phyloP scores from a whole-genome alignment of 2,113 vertebrate species.

The Zeus faber region DNA sequence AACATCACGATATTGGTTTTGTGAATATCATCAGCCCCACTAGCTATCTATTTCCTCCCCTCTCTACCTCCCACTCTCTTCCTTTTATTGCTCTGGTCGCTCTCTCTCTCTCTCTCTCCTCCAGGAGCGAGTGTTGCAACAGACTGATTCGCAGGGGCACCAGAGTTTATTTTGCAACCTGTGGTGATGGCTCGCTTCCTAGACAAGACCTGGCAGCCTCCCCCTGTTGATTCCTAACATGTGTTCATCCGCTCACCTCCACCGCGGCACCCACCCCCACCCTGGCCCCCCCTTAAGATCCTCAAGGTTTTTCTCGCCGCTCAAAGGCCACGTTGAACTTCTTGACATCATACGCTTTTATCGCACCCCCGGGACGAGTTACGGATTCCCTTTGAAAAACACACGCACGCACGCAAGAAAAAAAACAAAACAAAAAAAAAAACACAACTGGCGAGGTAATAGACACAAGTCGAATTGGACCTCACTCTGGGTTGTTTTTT shows the following conservation, averaged over 20 bases:
- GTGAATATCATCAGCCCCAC: too few species aligned
- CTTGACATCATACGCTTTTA: conserved; percentile 60
- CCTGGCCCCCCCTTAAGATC: conserved; percentile 33
- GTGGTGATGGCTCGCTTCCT: conserved; percentile 78
- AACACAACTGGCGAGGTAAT: conserved; percentile 34
- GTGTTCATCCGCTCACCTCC: conserved; percentile 74
- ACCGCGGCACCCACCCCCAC: conserved; percentile 21
- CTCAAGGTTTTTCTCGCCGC: conserved; percentile 52
- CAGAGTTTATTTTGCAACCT: conserved; percentile 78
- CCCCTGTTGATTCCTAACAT: conserved; percentile 76
- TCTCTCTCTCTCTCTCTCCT: conserved; percentile 34
- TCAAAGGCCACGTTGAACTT: conserved; percentile 56
- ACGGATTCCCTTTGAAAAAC: conserved; percentile 42
- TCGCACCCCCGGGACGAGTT: conserved; percentile 40
- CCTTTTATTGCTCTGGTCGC: conserved; percentile 36
- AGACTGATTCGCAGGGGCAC: conserved; percentile 68
- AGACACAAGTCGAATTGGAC: too few species aligned
- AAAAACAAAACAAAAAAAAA: too few species aligned
- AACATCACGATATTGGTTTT: too few species aligned
- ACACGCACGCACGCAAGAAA: too few species aligned
- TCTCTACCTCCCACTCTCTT: conserved; percentile 30
- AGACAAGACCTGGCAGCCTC: conserved; percentile 69
- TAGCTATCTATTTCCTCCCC: conserved; percentile 17
- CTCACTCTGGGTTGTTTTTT: too few species aligned
- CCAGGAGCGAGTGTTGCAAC: conserved; percentile 63